phyloP scores from a whole-genome alignment of 1,140 invertebrate genomes.

The Sarcophaga bullata region DNA sequence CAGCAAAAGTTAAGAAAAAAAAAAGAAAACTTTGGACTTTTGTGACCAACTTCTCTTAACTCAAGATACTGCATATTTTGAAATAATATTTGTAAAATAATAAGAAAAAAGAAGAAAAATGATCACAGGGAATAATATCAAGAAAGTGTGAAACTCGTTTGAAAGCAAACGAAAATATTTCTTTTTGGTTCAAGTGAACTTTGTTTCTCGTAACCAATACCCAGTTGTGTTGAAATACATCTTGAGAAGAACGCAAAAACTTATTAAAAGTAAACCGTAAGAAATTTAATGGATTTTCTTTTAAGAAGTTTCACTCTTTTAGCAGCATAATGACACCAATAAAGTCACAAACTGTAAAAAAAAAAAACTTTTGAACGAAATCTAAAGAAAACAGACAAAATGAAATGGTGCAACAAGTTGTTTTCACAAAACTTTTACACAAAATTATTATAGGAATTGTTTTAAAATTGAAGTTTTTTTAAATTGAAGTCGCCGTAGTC shows the following conservation, averaged over 20 bases:
- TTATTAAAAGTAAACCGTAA: not conserved
- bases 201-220: too few species aligned
- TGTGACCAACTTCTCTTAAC: not conserved
- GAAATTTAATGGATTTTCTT: constrained; percentile 6
- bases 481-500: too few species aligned
- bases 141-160: not conserved
- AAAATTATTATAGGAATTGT: not conserved
- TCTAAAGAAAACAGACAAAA: too few species aligned
- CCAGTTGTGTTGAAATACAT: not conserved
- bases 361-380: not conserved
- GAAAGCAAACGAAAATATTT: not conserved
- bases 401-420: not conserved
- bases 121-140: not conserved
- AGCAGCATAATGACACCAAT: not conserved
- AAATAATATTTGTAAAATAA: not conserved
- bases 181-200: too few species aligned
- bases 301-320: not conserved
- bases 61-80: not conserved
- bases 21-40: constrained; percentile 4
- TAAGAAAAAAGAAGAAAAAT: not conserved
- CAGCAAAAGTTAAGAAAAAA: not conserved
- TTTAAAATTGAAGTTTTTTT: not conserved
- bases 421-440: not conserved
- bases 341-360: not conserved
- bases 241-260: not conserved